Base-by-base conservation (phyloP, 2,797 vertebrate species). In the Sebastes reedi region DNA sequence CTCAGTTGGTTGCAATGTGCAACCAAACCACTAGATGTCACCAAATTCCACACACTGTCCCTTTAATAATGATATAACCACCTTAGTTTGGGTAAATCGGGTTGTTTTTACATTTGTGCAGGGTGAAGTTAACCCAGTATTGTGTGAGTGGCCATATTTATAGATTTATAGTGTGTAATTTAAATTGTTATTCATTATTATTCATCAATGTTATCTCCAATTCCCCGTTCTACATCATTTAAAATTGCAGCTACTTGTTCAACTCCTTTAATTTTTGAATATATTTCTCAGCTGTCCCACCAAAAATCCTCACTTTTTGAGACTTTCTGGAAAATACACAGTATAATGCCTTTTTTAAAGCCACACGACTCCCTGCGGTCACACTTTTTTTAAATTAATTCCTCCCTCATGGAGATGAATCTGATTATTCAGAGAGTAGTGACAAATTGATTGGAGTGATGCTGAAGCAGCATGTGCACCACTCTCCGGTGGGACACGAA, bases 401-500 rank as follows among this genome's bases (percentile, higher is more conserved):
- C 52, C 56, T 73, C 54, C 74, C 52, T 80, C 65, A 69, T 62
- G 73, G 83, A 87, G 80, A 88, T 83, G 61, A 90, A 90, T 90
- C 69, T 29, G 74, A 87, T 91, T 87, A 89, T 86, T 81, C 68
- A 61, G 69, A 34, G 29, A 24, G 27, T 32, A 64, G 87, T 90
- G 89, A 89, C 87, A 89, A 86, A 91, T 86, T 91, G 86, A 92
- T 92, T 77, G 79, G 78, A 73, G 39, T 25, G 64, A 83, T 92
- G 92, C 92, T 93, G 91, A 92, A 86, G 78, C 90, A 91, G 89
- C 89, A 83, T 58, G 80, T 29, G 72, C 78, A 58, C 56, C 58
- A 4, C 72, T 86, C 83, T 85, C 84, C 5, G 30, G 75, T 82
- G 77, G 84, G 81, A 81, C 87, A 50, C 68, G 12, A 22, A 39